Percentiles rank a stretch among this genome's conserved stretches.
Conservation (phyloP, 2,888 invertebrate genomes). For the Ichneumoninae sp. region DNA sequence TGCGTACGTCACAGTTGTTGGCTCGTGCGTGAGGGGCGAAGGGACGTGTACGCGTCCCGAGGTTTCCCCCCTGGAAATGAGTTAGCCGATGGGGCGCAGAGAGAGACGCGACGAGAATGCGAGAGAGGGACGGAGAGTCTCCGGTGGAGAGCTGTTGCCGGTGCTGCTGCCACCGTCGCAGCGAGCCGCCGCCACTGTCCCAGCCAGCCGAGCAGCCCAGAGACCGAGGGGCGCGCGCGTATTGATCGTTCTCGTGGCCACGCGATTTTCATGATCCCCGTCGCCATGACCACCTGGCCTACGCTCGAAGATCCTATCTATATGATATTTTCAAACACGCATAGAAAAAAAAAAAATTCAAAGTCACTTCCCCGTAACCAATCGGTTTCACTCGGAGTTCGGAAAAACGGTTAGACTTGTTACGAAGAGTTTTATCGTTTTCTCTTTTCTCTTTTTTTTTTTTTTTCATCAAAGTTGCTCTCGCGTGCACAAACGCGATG, state of each 20-base stretch:
- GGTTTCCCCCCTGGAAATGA: constrained; percentile 68
- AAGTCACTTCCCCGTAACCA: constrained; percentile 32
- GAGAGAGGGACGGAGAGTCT: constrained; percentile 56
- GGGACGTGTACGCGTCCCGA: constrained; percentile 62
- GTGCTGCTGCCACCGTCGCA: constrained; percentile 40
- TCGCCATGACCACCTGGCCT: constrained; percentile 84
- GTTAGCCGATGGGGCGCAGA: constrained; percentile 55
- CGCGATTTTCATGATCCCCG: constrained; percentile 84
- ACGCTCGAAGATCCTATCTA: constrained; percentile 82
- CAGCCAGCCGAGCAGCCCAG: constrained; percentile 67
- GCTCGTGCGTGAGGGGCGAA: constrained; percentile 54
- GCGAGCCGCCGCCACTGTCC: constrained; percentile 54
- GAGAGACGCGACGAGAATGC: constrained; percentile 13
- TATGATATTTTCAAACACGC: constrained; percentile 33
- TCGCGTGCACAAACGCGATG: background rate
- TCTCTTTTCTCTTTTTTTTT: background rate
- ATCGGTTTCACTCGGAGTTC: background rate
- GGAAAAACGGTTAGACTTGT: background rate
- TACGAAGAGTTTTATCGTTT: background rate
- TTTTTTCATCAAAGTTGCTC: background rate
- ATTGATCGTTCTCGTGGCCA: constrained; percentile 83
- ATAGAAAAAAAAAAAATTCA: constrained; percentile 37
- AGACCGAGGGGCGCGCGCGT: constrained; percentile 77
- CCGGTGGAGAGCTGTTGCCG: constrained; percentile 32
- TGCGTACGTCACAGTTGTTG: constrained; percentile 62